Evolutionary conservation across 2,888 invertebrate species (phyloP).

Genomic region (Agrochola macilenta): DNA sequence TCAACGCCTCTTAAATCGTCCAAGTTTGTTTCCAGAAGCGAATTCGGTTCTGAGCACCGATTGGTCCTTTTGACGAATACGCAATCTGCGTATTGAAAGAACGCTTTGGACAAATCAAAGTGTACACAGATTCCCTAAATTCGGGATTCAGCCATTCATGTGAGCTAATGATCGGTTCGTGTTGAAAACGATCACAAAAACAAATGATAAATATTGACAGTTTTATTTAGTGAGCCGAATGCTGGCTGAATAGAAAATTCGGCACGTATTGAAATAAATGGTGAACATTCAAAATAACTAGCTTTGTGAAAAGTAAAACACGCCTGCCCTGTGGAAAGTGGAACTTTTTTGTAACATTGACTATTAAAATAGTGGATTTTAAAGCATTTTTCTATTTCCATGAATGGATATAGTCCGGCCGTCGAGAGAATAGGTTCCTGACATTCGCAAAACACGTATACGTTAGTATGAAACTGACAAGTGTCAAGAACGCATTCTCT

Average conservation of each 20-base stretch:
- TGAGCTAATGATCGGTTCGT: slow-evolving; percentile 41
- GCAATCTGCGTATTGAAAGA: slow-evolving; percentile 33
- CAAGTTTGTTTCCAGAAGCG: slow-evolving; percentile 58
- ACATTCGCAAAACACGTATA: too few species aligned
- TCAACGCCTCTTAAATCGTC: slow-evolving; percentile 73
- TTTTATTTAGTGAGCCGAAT: slow-evolving; percentile 36
- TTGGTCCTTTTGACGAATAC: slow-evolving; percentile 63
- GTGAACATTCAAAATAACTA: slow-evolving; percentile 42
- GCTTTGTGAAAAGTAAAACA: slow-evolving; percentile 35
- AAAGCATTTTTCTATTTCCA: neutral
- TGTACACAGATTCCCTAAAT: slow-evolving; percentile 19
- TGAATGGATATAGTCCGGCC: too few species aligned
- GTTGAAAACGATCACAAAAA: slow-evolving; percentile 33
- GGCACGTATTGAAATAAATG: slow-evolving; percentile 45
- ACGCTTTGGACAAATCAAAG: slow-evolving; percentile 37
- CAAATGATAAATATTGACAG: slow-evolving; percentile 42
- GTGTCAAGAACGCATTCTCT: too few species aligned
- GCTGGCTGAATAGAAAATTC: slow-evolving; percentile 49
- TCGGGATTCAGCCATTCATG: slow-evolving; percentile 25
- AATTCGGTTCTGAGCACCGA: slow-evolving; percentile 28
- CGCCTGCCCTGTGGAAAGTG: neutral
- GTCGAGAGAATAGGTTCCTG: too few species aligned
- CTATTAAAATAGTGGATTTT: slow-evolving; percentile 11
- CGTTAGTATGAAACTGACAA: too few species aligned
- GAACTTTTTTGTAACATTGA: slow-evolving; percentile 10